Evolutionary conservation across 37 sponge, comb jelly and placozoan species (phyloP), one percentile per base, ranked within the genome.

Genomic region (Amphimedon queenslandica): DNA sequence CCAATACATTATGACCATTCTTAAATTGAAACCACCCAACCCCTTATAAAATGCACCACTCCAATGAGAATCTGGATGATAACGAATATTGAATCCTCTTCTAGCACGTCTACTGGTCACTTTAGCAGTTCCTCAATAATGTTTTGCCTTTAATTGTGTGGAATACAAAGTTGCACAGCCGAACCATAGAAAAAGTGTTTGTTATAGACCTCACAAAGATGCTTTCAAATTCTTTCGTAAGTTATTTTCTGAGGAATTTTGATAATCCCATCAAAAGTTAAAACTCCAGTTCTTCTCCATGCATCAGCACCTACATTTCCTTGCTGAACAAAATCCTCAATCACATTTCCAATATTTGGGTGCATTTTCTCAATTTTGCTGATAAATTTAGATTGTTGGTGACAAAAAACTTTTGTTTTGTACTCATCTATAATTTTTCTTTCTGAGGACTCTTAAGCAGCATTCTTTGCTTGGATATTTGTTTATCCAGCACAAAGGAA

Each of bases 231-330:
- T 28, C 33, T 69, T 16, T 31, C 64, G 58, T 75, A 82, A 1
- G 83, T 82, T 2, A 75, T 76, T n/a, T n/a, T n/a, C 66, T 82
- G 72, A 24, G 67, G 67, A 2, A 75, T 13, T 32, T 82, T 43
- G 1, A 25, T 6, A 60, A 75, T 82, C 16, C 83, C 83, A 75
- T 82, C 83, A 58, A 82, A 82, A 1, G 76, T 82, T 2, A 82
- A 37, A 0, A 82, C 65, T 1, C 76, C 83, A n/a, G 83, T 82
- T 40, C 83, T 31, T 0, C 83, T 27, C 83, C 83, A 75, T 0
- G 65, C 53, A 40, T 82, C 83, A 21, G 76, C 83, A 40, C 83
- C 76, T 25, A 75, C 51, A 2, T 37, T 21, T 21, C 28, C 36
- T 20, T 4, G 4, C 3, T 8, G 5, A 20, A 75, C 76, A 75